Evolutionary conservation across 2,113 vertebrate species (phyloP), one percentile per base, ranked within the genome.

Genomic region (Upupa epops): DNA sequence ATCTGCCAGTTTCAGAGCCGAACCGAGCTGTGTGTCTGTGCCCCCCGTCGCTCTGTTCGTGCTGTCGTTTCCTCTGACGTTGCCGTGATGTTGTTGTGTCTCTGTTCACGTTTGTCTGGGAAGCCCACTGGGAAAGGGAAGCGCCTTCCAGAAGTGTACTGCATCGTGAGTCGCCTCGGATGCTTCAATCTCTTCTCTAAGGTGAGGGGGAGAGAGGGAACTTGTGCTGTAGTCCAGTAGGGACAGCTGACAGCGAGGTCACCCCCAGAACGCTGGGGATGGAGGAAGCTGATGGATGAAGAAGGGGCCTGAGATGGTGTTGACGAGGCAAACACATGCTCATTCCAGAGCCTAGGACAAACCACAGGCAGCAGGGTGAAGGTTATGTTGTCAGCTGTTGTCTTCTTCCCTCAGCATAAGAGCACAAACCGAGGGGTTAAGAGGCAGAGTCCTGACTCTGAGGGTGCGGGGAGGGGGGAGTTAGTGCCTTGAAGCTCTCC

Each of bases 131-230:
- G 99, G 89, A 99, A 99, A 97, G 99, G 98, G 60, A 98, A 99
- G 71, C 98, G 98, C 74, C 98, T 99, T 60, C 99, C 99, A 29
- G 99, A 99, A 94, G 99, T 99, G 48, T 99, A 99, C 97, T 99
- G 99, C 97, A 99, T 99, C 29, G 98, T 99, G 93, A 99, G 99
- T 96, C 98, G 98, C 37, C 98, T 99, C 70, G 98, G 99, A 36
- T 99, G 99, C 97, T 99, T 99, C 90, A 98, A 98, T 92, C 99
- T 99, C 93, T 99, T 99, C 93, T 99, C 99, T 11, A 99, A 99
- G 98, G 99, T 99, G 96, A 97, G 89, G 3, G 29, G 13, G 26
- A 24, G 9, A 46, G n/a, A 74, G 46, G 46, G 73, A 70, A n/a
- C 54, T 49, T 45, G 49, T 77, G 16, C 60, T 65, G 31, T 48